Conservation (phyloP, 2,797 vertebrate genomes). For the Prunella strophiata region DNA sequence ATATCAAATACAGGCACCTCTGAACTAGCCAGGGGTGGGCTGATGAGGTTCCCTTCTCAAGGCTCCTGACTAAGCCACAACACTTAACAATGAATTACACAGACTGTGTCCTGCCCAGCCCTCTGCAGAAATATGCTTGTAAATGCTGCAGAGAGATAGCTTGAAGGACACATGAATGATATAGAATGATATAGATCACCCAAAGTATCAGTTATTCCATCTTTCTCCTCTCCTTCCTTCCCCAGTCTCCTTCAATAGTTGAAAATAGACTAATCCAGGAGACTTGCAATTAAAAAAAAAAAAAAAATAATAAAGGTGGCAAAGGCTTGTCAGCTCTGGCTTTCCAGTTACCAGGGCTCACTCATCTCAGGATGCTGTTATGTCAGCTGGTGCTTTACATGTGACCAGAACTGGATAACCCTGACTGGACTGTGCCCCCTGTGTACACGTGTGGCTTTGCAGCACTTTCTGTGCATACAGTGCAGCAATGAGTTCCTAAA, state of each 20-base stretch:
- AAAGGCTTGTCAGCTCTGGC: neutral
- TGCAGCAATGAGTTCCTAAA: neutral
- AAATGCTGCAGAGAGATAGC: neutral
- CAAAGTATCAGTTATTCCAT: neutral
- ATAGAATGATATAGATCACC: neutral
- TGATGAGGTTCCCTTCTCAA: conserved; percentile 21
- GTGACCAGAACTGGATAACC: neutral
- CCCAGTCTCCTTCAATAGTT: neutral
- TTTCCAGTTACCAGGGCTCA: neutral
- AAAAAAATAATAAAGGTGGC: too few species aligned
- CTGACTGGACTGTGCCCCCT: accelerated
- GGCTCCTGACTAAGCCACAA: neutral
- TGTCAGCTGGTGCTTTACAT: neutral
- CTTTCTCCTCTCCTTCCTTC: neutral
- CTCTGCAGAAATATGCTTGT: neutral
- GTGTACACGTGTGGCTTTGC: accelerated
- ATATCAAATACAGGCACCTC: neutral
- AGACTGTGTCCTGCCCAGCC: neutral
- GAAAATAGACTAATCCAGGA: neutral
- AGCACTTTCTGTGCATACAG: accelerated
- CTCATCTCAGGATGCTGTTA: neutral
- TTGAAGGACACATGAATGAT: neutral
- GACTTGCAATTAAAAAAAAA: neutral
- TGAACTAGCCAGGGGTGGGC: neutral
- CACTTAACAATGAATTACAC: neutral